A percentile compares a stretch with the other conserved stretches of the same genome.
Conservation (phyloP, 1,140 invertebrate genomes). For the fruit fly (Drosophila melanogaster) region Release_6_plus_ISO1_MT NT_037436.4:9977001-9977500, state of each 20-base stretch:
- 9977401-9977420: constrained; percentile 11
- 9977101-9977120: background rate
- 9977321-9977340: constrained; percentile 74
- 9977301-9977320: constrained; percentile 65
- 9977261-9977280: background rate
- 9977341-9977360: constrained; percentile 70
- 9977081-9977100: background rate
- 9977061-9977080: background rate
- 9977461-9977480: constrained; percentile 66
- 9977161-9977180: constrained; percentile 34
- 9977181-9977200: constrained; percentile 57
- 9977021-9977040: too few relatives aligned
- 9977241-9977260: constrained; percentile 36
- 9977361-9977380: constrained; percentile 65
- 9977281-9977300: background rate
- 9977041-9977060: too few relatives aligned
- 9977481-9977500: constrained; percentile 41
- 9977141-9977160: background rate
- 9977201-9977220: constrained; percentile 59
- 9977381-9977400: constrained; percentile 28
- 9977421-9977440: constrained; percentile 79
- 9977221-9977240: constrained; percentile 52
- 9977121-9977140: background rate
- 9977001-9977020: too few relatives aligned
- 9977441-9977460: constrained; percentile 83